Percentiles rank a stretch among this genome's conserved stretches.
Evolutionary conservation across 1,140 invertebrate species (phyloP).

Genomic region (Drusus annulatus): DNA sequence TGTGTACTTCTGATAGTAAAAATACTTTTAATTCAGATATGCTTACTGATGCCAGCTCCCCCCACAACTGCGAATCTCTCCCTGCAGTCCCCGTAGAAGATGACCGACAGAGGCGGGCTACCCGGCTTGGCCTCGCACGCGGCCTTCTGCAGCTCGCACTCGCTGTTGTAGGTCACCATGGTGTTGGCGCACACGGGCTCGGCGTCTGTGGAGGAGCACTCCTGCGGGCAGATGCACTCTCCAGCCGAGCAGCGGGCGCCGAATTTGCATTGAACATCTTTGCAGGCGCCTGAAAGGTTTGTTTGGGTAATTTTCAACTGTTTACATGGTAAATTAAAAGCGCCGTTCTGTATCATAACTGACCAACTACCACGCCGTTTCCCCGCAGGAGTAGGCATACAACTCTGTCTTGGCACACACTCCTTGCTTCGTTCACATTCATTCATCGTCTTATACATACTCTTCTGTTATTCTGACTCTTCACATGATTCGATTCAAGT

Average conservation of each 20-base stretch:
- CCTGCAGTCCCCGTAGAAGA: conserved; percentile 86
- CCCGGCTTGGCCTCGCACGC: conserved; percentile 72
- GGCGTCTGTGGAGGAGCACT: conserved; percentile 77
- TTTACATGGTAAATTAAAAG: too few relatives aligned
- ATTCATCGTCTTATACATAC: too few relatives aligned
- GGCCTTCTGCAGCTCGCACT: conserved; percentile 86
- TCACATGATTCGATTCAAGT: too few relatives aligned
- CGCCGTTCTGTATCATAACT: too few relatives aligned
- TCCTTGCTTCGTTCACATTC: too few relatives aligned
- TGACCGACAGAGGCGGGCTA: conserved; percentile 72
- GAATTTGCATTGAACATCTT: conserved; percentile 83
- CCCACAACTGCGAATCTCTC: conserved; percentile 75
- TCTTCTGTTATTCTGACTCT: too few relatives aligned
- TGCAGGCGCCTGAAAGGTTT: conserved; percentile 78
- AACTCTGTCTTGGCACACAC: too few relatives aligned
- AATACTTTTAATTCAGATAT: too few relatives aligned
- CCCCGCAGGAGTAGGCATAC: too few relatives aligned
- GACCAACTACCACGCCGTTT: too few relatives aligned
- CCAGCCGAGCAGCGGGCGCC: conserved; percentile 87
- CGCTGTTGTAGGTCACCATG: conserved; percentile 84
- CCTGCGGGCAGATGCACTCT: conserved; percentile 86
- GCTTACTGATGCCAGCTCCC: conserved; percentile 65
- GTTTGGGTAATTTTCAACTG: too few relatives aligned
- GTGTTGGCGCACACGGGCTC: conserved; percentile 88
- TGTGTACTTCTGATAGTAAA: too few relatives aligned